These are phyloP conservation scores for Bugulina stolonifera DNA, from an alignment of 2,888 invertebrate species.

Conservation along the genomic window DNA sequence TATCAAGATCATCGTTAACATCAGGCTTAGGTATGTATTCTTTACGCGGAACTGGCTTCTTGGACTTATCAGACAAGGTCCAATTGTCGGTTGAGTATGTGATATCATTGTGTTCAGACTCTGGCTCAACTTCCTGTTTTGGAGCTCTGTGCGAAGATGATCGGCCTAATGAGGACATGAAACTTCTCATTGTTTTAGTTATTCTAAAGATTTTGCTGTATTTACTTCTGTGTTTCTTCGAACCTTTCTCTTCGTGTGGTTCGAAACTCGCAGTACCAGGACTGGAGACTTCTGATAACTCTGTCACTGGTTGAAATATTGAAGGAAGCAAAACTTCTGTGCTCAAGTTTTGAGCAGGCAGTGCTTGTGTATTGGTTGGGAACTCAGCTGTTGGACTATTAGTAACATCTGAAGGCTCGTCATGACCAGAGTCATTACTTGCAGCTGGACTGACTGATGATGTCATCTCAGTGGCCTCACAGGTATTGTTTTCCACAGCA, in stretches of 20 bases:
- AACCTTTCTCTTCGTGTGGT: not conserved
- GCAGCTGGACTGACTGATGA: not conserved
- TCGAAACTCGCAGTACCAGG: no score
- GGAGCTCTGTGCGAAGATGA: not conserved
- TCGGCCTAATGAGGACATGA: slow-evolving; percentile 15
- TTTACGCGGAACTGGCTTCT: slow-evolving; percentile 11
- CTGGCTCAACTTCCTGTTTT: not conserved
- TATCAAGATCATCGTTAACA: not conserved
- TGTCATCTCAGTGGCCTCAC: not conserved
- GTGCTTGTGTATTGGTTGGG: not conserved
- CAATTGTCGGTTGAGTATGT: not conserved
- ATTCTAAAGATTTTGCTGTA: not conserved
- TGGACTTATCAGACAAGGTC: not conserved
- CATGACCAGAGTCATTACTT: not conserved
- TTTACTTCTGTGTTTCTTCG: slow-evolving; percentile 15
- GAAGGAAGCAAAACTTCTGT: not conserved
- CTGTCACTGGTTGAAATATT: not conserved
- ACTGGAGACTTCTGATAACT: no score
- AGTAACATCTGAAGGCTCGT: not conserved
- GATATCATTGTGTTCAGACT: not conserved
- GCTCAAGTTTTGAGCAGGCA: not conserved
- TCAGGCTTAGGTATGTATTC: slow-evolving; percentile 6
- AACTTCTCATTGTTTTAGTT: slow-evolving; percentile 23
- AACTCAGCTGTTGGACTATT: not conserved
- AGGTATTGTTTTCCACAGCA: not conserved